Base-by-base conservation (phyloP, 2,888 invertebrate species). In the Adelognathus sp. region DNA sequence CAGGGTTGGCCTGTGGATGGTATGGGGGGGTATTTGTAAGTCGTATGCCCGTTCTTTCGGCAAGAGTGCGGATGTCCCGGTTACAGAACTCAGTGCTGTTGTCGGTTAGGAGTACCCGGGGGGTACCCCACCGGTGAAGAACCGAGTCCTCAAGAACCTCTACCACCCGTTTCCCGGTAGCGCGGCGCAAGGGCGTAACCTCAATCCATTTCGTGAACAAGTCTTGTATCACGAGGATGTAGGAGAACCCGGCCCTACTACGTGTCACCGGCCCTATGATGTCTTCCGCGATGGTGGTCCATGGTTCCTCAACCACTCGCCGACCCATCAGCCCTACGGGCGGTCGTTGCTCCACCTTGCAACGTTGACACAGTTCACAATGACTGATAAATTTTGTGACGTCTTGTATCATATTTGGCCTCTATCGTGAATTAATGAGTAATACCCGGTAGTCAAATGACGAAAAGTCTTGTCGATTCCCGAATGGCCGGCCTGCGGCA, bases 1-100 rank as follows among this genome's bases (percentile, higher is more conserved):
- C 81, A 0, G 82, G 83, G 41, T 86, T 85, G 0, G 80, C 82
- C 46, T 85, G 84, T 0, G 82, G 76, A 14, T 82, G 81, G 64
- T 82, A 85, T 0, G 77, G 70, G 0, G 82, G 77, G 0, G 79
- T 82, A 0, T 50, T 61, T 0, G 16, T 31, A 1, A 74, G 77
- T 11, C 54, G 41, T 4, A 83, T 63, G 0, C 74, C 71, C 11
- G 70, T 46, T n/a, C 70, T 50, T 6, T 50, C 21, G 0, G 69
- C 24, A 0, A 76, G 16, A 0, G 72, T 29, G 1, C 33, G 44
- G 7, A 84, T 50, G 3, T 76, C 21, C 3, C 69, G 50, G 24
- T 82, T 82, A 0, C 52, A 31, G 3, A 77, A 83, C 39, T 84
- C 82, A 0, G 76, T 63, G 0, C 82, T 82, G 36, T 83, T 83